Evolutionary conservation across 2,113 vertebrate species (phyloP).

Genomic region (Aphelocoma coerulescens): DNA sequence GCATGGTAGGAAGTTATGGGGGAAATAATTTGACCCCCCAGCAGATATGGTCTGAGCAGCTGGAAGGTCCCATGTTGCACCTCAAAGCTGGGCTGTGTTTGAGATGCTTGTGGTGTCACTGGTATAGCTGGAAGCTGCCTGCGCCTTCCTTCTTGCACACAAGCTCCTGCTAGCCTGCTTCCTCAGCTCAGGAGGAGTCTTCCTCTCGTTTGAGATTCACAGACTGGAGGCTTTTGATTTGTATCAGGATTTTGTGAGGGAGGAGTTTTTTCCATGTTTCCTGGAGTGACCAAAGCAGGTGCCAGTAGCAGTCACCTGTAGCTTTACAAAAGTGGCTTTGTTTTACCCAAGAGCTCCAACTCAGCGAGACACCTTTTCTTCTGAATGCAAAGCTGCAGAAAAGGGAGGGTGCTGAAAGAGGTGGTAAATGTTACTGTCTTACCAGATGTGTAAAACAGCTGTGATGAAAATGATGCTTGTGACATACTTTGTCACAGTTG

Average conservation of each 20-base stretch:
- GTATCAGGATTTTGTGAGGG: not conserved
- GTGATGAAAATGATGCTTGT: not conserved
- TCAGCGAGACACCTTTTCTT: not conserved
- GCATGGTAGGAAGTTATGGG: not conserved
- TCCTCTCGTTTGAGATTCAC: not conserved
- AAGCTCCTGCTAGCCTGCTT: not conserved
- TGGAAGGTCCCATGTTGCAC: not conserved
- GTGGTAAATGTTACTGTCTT: not conserved
- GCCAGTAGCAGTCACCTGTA: not conserved
- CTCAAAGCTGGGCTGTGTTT: not conserved
- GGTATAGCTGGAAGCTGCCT: not conserved
- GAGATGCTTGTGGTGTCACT: fast-evolving
- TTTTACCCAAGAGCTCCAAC: not conserved
- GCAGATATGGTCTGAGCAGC: not conserved
- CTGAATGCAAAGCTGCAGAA: not conserved
- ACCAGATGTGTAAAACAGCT: not conserved
- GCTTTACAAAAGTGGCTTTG: not conserved
- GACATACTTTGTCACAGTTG: not conserved
- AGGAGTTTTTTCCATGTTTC: not conserved
- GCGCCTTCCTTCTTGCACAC: not conserved
- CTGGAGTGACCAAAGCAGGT: not conserved
- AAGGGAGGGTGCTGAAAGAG: not conserved
- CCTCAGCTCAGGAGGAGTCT: not conserved
- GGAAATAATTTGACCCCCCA: not conserved
- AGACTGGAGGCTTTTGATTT: not conserved